Conservation (phyloP, 1,140 invertebrate genomes). For the Phymastichus coffea region DNA sequence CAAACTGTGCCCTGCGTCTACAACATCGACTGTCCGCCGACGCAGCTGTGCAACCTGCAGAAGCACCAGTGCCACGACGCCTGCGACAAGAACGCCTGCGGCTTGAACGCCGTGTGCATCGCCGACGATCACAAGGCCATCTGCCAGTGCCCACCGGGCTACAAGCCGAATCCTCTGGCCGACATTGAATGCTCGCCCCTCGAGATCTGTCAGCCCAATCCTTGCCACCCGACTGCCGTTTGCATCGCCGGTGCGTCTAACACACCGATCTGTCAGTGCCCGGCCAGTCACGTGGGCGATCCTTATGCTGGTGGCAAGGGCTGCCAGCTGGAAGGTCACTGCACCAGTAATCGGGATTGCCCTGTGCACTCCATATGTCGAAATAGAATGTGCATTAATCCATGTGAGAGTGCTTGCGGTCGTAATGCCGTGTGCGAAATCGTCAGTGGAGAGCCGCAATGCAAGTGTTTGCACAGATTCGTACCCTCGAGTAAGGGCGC, state of each 20-base stretch:
- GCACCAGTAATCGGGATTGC: conserved; percentile 73
- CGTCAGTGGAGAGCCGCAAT: conserved; percentile 70
- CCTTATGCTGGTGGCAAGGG: conserved; percentile 63
- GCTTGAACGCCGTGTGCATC: conserved; percentile 83
- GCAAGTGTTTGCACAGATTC: conserved; percentile 74
- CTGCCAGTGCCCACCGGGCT: conserved; percentile 84
- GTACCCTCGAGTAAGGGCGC: conserved; percentile 62
- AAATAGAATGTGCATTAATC: conserved; percentile 71
- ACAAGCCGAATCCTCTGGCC: conserved; percentile 73
- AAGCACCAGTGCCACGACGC: conserved; percentile 80
- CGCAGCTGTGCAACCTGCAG: conserved; percentile 78
- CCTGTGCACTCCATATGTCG: conserved; percentile 72
- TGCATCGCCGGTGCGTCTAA: conserved; percentile 64
- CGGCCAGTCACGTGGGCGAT: conserved; percentile 73
- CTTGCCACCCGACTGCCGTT: conserved; percentile 77
- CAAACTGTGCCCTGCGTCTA: conserved; percentile 80
- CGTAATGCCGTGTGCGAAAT: conserved; percentile 76
- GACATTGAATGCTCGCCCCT: conserved; percentile 74
- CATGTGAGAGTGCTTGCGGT: conserved; percentile 76
- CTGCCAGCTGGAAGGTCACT: conserved; percentile 74
- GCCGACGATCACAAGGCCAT: conserved; percentile 77
- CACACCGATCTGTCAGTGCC: conserved; percentile 72
- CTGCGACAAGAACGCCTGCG: conserved; percentile 79
- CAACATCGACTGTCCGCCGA: conserved; percentile 76
- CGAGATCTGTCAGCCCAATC: conserved; percentile 72